These are phyloP conservation scores for Hoplostethus mediterraneus DNA, from an alignment of 2,797 vertebrate species.

Conservation along the genomic window DNA sequence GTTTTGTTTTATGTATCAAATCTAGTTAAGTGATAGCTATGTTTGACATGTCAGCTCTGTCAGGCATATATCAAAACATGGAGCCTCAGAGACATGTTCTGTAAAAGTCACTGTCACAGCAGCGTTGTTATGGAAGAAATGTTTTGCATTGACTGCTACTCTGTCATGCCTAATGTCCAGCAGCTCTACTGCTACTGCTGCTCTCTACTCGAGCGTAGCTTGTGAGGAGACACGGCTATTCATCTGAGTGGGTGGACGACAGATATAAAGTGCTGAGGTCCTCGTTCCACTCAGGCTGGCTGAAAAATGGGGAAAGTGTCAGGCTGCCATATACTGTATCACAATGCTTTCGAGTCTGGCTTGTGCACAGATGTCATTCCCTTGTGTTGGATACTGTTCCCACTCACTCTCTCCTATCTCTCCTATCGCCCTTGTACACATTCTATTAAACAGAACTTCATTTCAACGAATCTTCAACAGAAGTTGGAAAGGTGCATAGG, in stretches of 20 bases:
- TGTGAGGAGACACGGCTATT: slow-evolving; percentile 26
- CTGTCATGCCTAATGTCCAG: not conserved
- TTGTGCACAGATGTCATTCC: not conserved
- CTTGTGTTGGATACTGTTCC: slow-evolving; percentile 17
- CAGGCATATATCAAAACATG: not conserved
- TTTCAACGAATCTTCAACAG: not conserved
- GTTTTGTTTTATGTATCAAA: no score
- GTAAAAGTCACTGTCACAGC: not conserved
- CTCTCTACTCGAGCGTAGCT: slow-evolving; percentile 18
- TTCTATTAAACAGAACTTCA: slow-evolving; percentile 4
- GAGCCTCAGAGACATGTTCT: not conserved
- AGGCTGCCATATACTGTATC: slow-evolving; percentile 16
- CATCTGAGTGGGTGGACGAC: slow-evolving; percentile 6
- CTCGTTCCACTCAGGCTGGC: not conserved
- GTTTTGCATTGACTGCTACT: not conserved
- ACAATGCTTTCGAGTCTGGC: slow-evolving; percentile 14
- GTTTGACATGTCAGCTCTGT: not conserved
- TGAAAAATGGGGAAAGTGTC: slow-evolving; percentile 6
- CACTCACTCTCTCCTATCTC: slow-evolving; percentile 3
- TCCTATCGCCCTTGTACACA: not conserved
- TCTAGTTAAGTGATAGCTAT: no score
- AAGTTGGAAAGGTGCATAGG: not conserved
- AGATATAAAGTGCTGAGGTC: slow-evolving; percentile 12
- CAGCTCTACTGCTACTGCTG: no score
- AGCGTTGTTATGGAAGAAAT: not conserved